Base-by-base conservation (phyloP, 2,797 vertebrate species). In the Neosalanx taihuensis region DNA sequence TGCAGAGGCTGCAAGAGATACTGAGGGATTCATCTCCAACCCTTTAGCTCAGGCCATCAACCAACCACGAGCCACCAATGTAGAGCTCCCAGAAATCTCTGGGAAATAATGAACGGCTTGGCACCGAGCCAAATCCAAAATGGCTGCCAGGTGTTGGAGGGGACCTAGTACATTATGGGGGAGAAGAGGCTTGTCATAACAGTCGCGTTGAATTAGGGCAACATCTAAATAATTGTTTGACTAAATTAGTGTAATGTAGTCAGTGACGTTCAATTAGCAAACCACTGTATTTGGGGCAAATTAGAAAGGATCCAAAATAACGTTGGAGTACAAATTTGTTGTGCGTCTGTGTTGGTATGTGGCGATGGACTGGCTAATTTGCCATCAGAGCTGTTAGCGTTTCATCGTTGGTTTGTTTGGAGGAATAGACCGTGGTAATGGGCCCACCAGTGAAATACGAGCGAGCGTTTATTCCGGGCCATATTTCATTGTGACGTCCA, bases 61-160 rank as follows among this genome's bases (percentile, higher is more conserved):
- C 79, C 81, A 81, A 81, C 23, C 23, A 86, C 79, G 80, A 77
- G 75, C 72, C 66, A 70, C 79, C 70, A 13, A 84, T 74, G 86
- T 76, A 72, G 70, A 76, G 67, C 77, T 60, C 77, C 30, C 71
- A 78, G 77, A 81, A 86, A 77, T 83, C 72, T 72, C 74, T 60
- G 78, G 80, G 76, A 82, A 84, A 86, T 82, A 82, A 88, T 85
- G 81, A 87, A 82, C 72, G 58, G 4, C 26, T 76, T 89, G 90
- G 90, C 86, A 29, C 15, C 6, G 12, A 30, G 83, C 88, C 88
- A 90, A 69, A 79, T 64, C 75, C 69, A 61, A 84, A 89, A 91
- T 89, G 84, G 77, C 77, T 80, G 82, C 83, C 87, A 90, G 89
- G 90, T 92, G 89, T 88, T 86, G 67, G 79, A 87, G 89, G 89